A percentile compares a stretch with the other conserved stretches of the same genome.
These are phyloP conservation scores for Heterotis niloticus DNA, from an alignment of 2,113 vertebrate species.

Conservation along the genomic window DNA sequence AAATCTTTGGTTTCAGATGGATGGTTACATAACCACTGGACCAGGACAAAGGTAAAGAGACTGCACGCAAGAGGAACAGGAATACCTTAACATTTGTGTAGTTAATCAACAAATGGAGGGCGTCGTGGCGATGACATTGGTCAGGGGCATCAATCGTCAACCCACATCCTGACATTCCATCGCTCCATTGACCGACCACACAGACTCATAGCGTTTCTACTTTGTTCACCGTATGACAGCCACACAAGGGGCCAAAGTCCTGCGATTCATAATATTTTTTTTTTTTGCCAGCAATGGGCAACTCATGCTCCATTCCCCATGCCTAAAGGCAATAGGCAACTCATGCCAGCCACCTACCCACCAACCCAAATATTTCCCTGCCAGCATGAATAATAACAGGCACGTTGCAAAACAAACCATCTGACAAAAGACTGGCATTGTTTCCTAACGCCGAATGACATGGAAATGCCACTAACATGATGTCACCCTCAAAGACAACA, in stretches of 20 bases:
- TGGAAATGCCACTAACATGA: constrained; percentile 17
- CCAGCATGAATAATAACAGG: not conserved
- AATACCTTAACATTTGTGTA: not conserved
- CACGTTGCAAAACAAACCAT: not conserved
- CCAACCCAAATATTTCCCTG: not conserved
- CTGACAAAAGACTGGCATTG: not conserved
- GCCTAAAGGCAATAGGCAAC: not conserved
- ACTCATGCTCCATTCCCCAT: not conserved
- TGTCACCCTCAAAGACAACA: constrained; percentile 8
- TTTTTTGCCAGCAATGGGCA: not conserved
- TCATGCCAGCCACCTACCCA: not conserved
- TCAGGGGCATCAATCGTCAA: not conserved
- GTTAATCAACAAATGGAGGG: not conserved
- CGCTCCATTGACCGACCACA: not conserved
- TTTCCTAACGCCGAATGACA: not conserved
- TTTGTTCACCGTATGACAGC: not conserved
- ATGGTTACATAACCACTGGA: not conserved
- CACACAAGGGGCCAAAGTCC: not conserved
- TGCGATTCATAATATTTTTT: not conserved
- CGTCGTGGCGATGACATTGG: no score
- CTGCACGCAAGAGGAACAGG: no score
- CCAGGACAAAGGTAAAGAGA: not conserved
- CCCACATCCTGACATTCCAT: not conserved
- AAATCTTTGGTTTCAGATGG: not conserved
- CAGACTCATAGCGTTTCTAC: not conserved